Conservation (phyloP, 2,113 vertebrate species). For the Grallaria varia region DNA sequence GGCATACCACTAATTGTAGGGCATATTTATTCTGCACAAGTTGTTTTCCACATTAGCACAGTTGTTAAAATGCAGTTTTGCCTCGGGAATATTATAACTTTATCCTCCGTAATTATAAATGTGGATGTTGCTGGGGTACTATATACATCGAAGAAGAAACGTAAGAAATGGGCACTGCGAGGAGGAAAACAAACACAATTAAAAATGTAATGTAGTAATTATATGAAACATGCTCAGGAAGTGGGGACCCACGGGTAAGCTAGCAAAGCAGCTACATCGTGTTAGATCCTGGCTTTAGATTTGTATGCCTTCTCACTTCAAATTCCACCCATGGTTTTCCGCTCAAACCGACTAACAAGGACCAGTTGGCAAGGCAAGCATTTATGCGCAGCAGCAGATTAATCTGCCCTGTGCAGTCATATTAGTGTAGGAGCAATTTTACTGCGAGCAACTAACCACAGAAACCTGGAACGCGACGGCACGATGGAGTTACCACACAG, state of each 20-base stretch:
- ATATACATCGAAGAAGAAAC: not conserved
- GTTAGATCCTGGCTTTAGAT: conserved; percentile 48
- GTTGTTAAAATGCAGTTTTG: conserved; percentile 61
- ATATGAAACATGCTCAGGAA: not conserved
- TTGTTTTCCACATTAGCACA: conserved; percentile 67
- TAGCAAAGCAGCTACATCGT: not conserved
- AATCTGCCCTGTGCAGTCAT: not conserved
- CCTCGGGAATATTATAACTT: conserved; percentile 64
- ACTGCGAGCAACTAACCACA: not conserved
- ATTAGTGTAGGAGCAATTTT: not conserved
- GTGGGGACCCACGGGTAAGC: not conserved
- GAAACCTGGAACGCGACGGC: not conserved
- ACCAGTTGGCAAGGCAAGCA: conserved; percentile 59
- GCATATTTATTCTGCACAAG: conserved; percentile 69
- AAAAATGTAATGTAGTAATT: conserved; percentile 34
- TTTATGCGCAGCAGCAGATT: conserved; percentile 27
- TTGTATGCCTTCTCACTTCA: conserved; percentile 38
- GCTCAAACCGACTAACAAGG: conserved; percentile 62
- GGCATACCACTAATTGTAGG: conserved; percentile 72
- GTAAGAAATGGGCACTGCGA: not conserved
- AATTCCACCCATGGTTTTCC: conserved; percentile 60
- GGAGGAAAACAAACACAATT: conserved; percentile 42
- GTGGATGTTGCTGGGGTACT: conserved; percentile 21
- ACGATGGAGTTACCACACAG: not conserved
- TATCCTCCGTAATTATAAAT: conserved; percentile 67